Evolutionary conservation across 2,797 vertebrate genomes (phyloP).

Genomic region (Lates japonicus): DNA sequence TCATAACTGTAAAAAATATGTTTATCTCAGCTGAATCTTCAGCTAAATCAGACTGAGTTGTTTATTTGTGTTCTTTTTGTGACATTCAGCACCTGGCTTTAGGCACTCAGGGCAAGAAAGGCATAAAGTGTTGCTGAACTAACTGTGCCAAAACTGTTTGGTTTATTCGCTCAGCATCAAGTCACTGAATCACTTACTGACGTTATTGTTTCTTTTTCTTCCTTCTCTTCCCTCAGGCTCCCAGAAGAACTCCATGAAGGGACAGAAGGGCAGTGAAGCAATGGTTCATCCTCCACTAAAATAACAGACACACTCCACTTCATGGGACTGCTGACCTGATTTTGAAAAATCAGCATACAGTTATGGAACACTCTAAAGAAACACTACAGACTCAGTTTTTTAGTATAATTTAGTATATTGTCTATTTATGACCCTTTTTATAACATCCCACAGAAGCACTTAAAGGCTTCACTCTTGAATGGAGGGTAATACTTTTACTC

Average conservation of each 20-base stretch:
- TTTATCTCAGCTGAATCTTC: neutral
- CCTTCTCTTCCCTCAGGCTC: slow-evolving; percentile 42
- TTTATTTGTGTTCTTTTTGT: neutral
- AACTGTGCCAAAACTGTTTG: neutral
- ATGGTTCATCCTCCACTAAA: slow-evolving; percentile 28
- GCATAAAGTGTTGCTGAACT: neutral
- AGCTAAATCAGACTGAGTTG: neutral
- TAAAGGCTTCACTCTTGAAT: slow-evolving; percentile 48
- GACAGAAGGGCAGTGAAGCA: slow-evolving; percentile 29
- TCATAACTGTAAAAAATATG: neutral
- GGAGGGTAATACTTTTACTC: slow-evolving; percentile 33
- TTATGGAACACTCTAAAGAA: slow-evolving; percentile 67
- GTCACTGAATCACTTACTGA: slow-evolving; percentile 17
- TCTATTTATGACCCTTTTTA: slow-evolving; percentile 72
- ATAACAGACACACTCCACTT: slow-evolving; percentile 49
- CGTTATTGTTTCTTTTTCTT: neutral
- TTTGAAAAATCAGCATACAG: slow-evolving; percentile 3
- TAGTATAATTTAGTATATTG: slow-evolving; percentile 58
- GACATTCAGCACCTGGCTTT: neutral
- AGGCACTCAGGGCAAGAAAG: neutral
- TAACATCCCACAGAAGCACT: slow-evolving; percentile 65
- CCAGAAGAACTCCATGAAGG: slow-evolving; percentile 28
- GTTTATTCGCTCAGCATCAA: slow-evolving; percentile 5
- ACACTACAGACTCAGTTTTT: slow-evolving; percentile 76
- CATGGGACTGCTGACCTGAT: slow-evolving; percentile 34